Base-by-base conservation (phyloP, 2,888 invertebrate genomes). In the Polyommatus icarus region DNA sequence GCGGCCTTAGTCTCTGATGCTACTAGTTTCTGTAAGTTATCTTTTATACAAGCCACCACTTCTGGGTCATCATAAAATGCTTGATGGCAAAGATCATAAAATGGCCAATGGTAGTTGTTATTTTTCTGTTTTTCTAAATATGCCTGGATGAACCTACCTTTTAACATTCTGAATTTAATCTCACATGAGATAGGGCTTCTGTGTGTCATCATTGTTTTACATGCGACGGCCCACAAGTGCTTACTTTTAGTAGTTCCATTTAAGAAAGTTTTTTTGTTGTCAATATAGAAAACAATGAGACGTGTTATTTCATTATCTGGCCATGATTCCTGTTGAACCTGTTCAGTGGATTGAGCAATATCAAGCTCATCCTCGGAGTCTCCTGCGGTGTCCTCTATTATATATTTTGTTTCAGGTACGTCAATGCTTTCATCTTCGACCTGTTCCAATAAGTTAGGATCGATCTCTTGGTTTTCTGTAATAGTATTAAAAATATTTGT, bases 201-300 rank as follows among this genome's bases (percentile, higher is more conserved):
- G 0, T 86, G 88, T 0, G 85, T 78, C 0, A 94, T 83, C 89
- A 92, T 91, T 6, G 92, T 92, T 79, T 90, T 92, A 78, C 93
- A 93, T 0, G 91, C 92, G 0, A 93, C 88, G 0, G 88, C 85
- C 94, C 93, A 94, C 6, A 93, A 82, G 79, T 92, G 89, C 79
- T 85, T 87, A 75, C 86, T 89, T 78, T 88, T 88, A 1, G 90
- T 87, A 5, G 84, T 80, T 0, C 89, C 89, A 12, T 84, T 87
- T 3, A 87, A 80, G 76, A 93, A 93, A 5, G 87, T 86, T n/a
- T 88, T 85, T 84, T 92, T 93, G 71, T 93, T 94, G 78, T 94
- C 94, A 78, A 86, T 85, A 78, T 89, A 93, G 82, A 94, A 93
- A 54, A 88, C 83, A n/a, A 94, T 83, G 0, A 94, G 86, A 46